Base-by-base conservation (phyloP, 2,797 vertebrate species). In the Fratercula arctica region DNA sequence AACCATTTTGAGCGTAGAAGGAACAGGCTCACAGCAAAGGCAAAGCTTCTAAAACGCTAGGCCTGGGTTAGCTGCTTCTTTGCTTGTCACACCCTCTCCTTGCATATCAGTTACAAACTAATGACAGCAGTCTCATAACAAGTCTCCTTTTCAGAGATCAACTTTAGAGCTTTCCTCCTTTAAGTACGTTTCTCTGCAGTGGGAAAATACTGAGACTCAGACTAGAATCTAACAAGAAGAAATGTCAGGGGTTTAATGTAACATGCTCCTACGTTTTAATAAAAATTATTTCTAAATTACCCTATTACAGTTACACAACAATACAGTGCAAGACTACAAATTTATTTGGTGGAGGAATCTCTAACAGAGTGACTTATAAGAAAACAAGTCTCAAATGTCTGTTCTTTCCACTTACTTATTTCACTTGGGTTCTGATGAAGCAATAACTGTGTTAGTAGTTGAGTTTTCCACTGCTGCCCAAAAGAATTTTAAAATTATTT, bases 391-490 rank as follows among this genome's bases (percentile, higher is more conserved):
- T 43, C 84, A 97, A 94, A 91, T 88, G 77, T 31, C 37, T 81
- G 56, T 81, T 79, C 37, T 18, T 79, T 67, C 87, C 78, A n/a
- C 63, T 87, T 29, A 95, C 84, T 33, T 68, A 67, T 75, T 91
- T 89, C 87, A 84, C 50, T 78, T 41, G 78, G 69, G 91, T 94
- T 89, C 81, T 97, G 60, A 75, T 54, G 70, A 94, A 97, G 68
- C 37, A 48, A 16, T 94, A 97, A 96, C 96, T 95, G 69, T 89
- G 54, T 72, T 91, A 95, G 87, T 91, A 96, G 97, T 89, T 35
- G 41, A 79, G 64, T 83, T 76, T 92, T 95, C 86, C 78, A 72
- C 81, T 92, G 92, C 92, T 97, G 93, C 95, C 92, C 96, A 95
- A 70, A 97, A 94, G 87, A 97, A 95, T 89, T 23, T 48, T 48